Base-by-base conservation (phyloP, 2,797 vertebrate genomes). In the Anabacerthia variegaticeps region DNA sequence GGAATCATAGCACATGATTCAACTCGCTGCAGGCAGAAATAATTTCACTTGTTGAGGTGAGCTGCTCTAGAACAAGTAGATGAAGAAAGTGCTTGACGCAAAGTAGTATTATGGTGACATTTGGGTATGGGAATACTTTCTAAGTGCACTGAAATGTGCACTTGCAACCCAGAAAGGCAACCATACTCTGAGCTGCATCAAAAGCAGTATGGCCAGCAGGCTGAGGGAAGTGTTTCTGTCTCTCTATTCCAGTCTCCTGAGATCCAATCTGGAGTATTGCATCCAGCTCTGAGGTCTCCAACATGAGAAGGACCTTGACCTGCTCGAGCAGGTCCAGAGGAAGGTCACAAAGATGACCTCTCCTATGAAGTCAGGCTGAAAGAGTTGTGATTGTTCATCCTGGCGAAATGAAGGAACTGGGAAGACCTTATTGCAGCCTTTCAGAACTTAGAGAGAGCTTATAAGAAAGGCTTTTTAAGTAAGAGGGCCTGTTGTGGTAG, bases 11-110 rank as follows among this genome's bases (percentile, higher is more conserved):
- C 91, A 84, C 48, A 69, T 78, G 78, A 67, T 55, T 49, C 72
- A 34, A 6, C 32, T 71, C 67, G 54, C 89, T 89, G 49, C 61
- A 88, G 87, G 80, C 88, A 84, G 62, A 65, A 92, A 74, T 48
- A 8, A 51, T 44, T 90, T n/a, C 9, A 1, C 66, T 84, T 36
- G n/a, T 68, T 83, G 37, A 83, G 85, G 85, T 32, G 34, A 83
- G 8, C 34, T 80, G 49, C 52, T 94, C 61, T 84, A 85, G 82
- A 90, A 34, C 22, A 75, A 69, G 77, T n/a, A 76, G 24, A 79
- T 22, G 51, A 78, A 59, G 62, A 80, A 28, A 67, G 49, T 56
- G 14, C 32, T 7, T 49, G 32, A 72, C 14, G 65, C 21, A 34
- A 51, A 55, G 12, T 4, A 59, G 30, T 36, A 14, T 32, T 37